These are phyloP conservation scores for Acleris holmiana DNA, from an alignment of 2,888 invertebrate species.

Conservation along the genomic window DNA sequence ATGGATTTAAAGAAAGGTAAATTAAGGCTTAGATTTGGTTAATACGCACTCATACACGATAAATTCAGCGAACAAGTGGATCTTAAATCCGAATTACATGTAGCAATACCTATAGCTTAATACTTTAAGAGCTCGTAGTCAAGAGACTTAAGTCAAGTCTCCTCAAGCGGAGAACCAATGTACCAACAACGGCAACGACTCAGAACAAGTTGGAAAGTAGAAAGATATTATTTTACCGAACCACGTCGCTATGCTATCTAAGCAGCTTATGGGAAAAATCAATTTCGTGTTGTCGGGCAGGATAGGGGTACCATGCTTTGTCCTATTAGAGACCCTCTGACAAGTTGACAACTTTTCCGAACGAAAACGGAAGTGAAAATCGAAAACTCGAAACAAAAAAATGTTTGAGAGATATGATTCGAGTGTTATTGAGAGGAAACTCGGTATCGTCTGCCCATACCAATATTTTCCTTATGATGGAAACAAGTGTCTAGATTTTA, in stretches of 20 bases:
- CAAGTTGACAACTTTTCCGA: not conserved
- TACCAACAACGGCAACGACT: too few species aligned
- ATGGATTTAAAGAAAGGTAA: too few species aligned
- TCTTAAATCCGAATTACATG: too few species aligned
- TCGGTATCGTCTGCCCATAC: too few species aligned
- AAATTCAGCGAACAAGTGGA: too few species aligned
- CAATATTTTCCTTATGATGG: too few species aligned
- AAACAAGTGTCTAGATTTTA: too few species aligned
- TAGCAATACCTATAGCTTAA: not conserved
- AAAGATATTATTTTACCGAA: conserved; percentile 34
- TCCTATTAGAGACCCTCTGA: conserved; percentile 14
- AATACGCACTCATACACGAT: too few species aligned
- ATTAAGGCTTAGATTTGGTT: too few species aligned
- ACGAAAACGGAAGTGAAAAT: not conserved
- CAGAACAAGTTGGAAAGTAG: not conserved
- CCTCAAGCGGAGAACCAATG: not conserved
- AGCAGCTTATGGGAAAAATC: conserved; percentile 77
- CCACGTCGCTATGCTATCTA: conserved; percentile 58
- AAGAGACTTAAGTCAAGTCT: not conserved
- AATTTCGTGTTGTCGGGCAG: conserved; percentile 65
- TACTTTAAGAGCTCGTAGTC: not conserved
- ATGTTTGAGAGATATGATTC: too few species aligned
- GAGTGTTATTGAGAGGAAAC: too few species aligned
- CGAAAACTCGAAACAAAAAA: not conserved
- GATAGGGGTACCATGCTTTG: conserved; percentile 52